Percentiles rank a stretch among this genome's conserved stretches.
Evolutionary conservation across 2,888 invertebrate species (phyloP).

Genomic region (Ophraella communa): DNA sequence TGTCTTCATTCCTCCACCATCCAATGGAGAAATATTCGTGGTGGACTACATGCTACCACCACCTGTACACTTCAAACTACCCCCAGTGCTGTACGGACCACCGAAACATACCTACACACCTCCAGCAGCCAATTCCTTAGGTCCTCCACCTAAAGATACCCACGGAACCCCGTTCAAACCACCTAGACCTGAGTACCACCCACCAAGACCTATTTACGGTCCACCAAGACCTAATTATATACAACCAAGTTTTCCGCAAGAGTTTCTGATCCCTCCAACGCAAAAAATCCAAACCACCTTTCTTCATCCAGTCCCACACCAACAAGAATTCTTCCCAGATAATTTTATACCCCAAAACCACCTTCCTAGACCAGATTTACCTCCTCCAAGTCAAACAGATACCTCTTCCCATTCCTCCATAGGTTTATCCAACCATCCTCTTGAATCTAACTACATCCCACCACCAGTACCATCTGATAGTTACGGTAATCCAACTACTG

Average conservation of each 20-base stretch:
- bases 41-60: conserved; percentile 32
- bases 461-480: conserved; percentile 54
- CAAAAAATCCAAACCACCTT: conserved; percentile 18
- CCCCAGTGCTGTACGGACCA: conserved; percentile 27
- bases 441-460: conserved; percentile 16
- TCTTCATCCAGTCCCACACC: conserved; percentile 32
- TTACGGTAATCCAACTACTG: conserved; percentile 57
- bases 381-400: neutral
- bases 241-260: neutral
- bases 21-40: conserved; percentile 25
- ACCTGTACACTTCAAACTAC: conserved; percentile 24
- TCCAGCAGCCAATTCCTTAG: neutral
- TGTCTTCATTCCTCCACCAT: no score
- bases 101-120: conserved; percentile 28
- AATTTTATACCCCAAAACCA: no score
- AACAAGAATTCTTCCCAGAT: no score
- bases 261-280: conserved; percentile 8
- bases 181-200: conserved; percentile 35
- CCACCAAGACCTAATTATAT: neutral
- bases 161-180: conserved; percentile 37
- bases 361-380: neutral
- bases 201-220: conserved; percentile 24
- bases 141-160: conserved; percentile 9
- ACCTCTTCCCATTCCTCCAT: conserved; percentile 7
- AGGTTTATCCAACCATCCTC: conserved; percentile 25